Percentiles rank a stretch among this genome's conserved stretches.
These are phyloP conservation scores for Dione vanillae DNA, from an alignment of 2,888 invertebrate genomes.

Conservation along the genomic window DNA sequence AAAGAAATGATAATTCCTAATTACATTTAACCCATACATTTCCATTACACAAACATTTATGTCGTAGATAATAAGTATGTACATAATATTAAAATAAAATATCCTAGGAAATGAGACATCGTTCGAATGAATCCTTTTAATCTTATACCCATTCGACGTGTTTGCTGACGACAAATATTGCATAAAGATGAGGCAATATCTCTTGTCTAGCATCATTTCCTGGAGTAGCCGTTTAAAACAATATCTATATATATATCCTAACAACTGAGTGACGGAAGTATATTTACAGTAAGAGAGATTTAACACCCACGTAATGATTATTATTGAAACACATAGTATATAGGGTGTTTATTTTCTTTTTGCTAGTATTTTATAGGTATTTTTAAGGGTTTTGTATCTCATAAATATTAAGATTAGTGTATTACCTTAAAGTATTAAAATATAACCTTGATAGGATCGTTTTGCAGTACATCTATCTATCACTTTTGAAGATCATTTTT, in stretches of 20 bases:
- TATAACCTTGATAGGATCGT: too few relatives aligned
- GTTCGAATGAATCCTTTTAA: constrained; percentile 24
- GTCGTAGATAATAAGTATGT: neutral
- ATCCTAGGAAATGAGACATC: constrained; percentile 11
- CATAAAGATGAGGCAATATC: constrained; percentile 24
- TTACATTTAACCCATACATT: neutral
- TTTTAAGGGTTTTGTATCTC: too few relatives aligned
- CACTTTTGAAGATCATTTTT: too few relatives aligned
- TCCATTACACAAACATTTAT: neutral
- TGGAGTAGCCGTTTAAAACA: constrained; percentile 8
- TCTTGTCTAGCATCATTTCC: constrained; percentile 19
- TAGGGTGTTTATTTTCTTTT: neutral
- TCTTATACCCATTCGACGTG: constrained; percentile 12
- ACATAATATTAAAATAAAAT: constrained; percentile 11
- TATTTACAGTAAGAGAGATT: neutral
- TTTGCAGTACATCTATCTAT: too few relatives aligned
- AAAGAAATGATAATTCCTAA: too few relatives aligned
- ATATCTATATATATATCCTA: neutral
- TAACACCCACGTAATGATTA: neutral
- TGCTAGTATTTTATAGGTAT: neutral
- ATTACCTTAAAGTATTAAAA: too few relatives aligned
- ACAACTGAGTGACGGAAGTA: neutral
- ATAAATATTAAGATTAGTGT: too few relatives aligned
- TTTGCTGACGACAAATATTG: constrained; percentile 24
- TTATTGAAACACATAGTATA: neutral